Evolutionary conservation across 2,888 invertebrate species (phyloP), one percentile per base, ranked within the genome.

Genomic region (Megamerina dolium): DNA sequence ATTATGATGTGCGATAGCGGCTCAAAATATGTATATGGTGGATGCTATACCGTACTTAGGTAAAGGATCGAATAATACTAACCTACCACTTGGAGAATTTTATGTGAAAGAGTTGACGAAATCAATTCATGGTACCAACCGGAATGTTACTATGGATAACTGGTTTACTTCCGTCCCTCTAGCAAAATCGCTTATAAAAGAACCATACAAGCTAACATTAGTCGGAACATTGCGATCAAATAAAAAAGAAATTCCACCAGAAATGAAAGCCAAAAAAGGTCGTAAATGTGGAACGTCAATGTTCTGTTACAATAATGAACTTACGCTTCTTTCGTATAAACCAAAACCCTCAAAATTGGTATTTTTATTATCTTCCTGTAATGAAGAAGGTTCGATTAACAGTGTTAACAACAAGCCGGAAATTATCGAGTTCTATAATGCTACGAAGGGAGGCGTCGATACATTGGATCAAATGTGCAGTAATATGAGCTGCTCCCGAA

Each of bases 81-180:
- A 38, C 9, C 8, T 48, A 12, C 40, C 41, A 23, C 41, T 51
- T 37, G 45, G 41, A 17, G 49, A 54, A 38, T 50, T 39, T 23
- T 53, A 33, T 20, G 45, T 51, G 4, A 47, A 50, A 36, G 47
- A 43, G 30, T 31, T 49, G 12, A 46, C 38, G 20, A 46, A 39
- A 38, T 19, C 45, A 14, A 42, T 49, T 10, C 43, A 49, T 43
- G 51, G 48, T 14, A 37, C 37, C 2, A 45, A 45, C 37, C 34
- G 48, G 23, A 49, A 48, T 27, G 41, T 55, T 17, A 62, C 58
- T 2, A 49, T 53, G 49, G 63, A 66, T 45, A 65, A 66, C 46
- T 63, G 62, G 63, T 66, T 64, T 41, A 61, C 63, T 10, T 63
- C 59, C 18, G 53, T 64, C 19, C 46, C 55, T 16, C 41, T 64